These are phyloP conservation scores for Caenorhabditis sulstoni DNA, from an alignment of 2,888 invertebrate species.

Conservation along the genomic window DNA sequence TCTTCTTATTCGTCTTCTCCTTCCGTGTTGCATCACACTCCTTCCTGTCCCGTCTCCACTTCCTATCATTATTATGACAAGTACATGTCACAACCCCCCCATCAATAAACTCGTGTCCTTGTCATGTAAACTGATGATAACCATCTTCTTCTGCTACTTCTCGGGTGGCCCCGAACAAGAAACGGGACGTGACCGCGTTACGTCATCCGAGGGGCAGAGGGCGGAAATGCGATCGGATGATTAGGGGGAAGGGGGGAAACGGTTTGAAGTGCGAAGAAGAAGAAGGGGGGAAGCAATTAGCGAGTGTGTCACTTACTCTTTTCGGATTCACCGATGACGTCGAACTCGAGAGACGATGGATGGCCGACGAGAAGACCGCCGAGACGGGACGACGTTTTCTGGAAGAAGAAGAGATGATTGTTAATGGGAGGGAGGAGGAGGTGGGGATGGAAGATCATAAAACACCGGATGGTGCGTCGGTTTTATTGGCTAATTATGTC, in stretches of 20 bases:
- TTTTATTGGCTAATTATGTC: constrained; percentile 11
- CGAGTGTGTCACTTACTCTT: constrained; percentile 41
- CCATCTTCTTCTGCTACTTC: no score
- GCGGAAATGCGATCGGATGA: constrained; percentile 45
- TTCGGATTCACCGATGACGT: constrained; percentile 59
- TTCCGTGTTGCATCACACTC: background rate
- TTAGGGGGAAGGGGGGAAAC: constrained; percentile 17
- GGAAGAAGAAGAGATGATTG: constrained; percentile 16
- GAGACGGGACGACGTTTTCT: constrained; percentile 68
- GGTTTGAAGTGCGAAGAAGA: no score
- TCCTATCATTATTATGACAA: constrained; percentile 16
- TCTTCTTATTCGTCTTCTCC: no score
- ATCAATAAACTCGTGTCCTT: constrained; percentile 30
- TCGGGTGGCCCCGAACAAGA: no score
- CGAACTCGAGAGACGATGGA: constrained; percentile 62
- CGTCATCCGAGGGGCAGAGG: constrained; percentile 16
- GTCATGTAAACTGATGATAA: constrained; percentile 50
- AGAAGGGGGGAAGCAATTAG: constrained; percentile 1
- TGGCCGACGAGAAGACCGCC: constrained; percentile 66
- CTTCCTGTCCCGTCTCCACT: background rate
- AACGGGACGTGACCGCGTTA: constrained; percentile 2
- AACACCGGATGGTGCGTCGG: background rate
- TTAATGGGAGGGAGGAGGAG: no score
- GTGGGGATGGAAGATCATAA: no score
- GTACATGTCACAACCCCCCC: no score